Evolutionary conservation across 2,888 invertebrate species (phyloP).

Genomic region (Elegia similella): DNA sequence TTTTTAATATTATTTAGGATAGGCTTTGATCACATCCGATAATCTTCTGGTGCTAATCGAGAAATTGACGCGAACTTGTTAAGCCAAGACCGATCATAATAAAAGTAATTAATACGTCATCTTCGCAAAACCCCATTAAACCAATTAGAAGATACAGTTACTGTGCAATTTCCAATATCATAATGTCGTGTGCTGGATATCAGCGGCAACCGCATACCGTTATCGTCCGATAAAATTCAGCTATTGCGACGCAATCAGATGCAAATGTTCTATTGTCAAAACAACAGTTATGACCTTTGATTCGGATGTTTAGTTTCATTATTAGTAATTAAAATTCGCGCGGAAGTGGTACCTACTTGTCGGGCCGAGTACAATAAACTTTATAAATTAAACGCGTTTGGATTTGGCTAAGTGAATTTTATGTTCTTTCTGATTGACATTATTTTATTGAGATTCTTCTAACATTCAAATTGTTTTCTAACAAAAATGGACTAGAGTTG

Average conservation of each 20-base stretch:
- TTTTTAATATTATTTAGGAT: too few species aligned
- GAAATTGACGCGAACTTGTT: too few species aligned
- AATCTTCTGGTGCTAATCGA: too few species aligned
- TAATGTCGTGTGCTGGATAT: conserved; percentile 26
- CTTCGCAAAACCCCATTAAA: background rate
- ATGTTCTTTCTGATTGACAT: too few species aligned
- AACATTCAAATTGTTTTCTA: too few species aligned
- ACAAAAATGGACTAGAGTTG: too few species aligned
- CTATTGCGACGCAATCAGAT: conserved; percentile 67
- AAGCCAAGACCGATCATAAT: too few species aligned
- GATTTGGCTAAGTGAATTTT: conserved; percentile 12
- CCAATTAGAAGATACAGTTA: conserved; percentile 6
- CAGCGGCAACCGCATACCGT: conserved; percentile 65
- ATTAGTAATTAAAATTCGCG: conserved; percentile 53
- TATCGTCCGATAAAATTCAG: conserved; percentile 64
- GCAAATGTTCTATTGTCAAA: conserved; percentile 72
- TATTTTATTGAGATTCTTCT: too few species aligned
- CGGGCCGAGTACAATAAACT: conserved; percentile 45
- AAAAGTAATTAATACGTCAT: background rate
- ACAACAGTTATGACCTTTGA: conserved; percentile 67
- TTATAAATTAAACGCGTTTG: conserved; percentile 25
- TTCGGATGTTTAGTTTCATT: conserved; percentile 46
- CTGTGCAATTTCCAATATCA: conserved; percentile 24
- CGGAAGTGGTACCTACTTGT: conserved; percentile 35
- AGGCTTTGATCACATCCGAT: too few species aligned